Evolutionary conservation across 2,113 vertebrate genomes (phyloP), one percentile per base, ranked within the genome.

Genomic region (Mesoclemmys tuberculata): DNA sequence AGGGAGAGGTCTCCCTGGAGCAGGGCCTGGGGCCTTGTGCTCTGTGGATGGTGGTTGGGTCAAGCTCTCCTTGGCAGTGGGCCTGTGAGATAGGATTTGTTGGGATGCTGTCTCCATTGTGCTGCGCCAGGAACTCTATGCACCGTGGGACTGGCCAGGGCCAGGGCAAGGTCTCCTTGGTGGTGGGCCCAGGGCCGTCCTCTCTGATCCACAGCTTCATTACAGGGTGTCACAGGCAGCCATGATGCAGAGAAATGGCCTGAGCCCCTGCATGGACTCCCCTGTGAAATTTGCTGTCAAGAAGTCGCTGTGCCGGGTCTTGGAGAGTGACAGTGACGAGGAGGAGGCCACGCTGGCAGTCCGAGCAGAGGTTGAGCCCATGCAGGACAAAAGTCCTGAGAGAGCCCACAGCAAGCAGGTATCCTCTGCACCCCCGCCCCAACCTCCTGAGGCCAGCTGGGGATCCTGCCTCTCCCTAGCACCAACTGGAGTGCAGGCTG

Each of bases 201-300:
- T 56, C 48, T 31, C 61, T 85, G 71, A 58, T 6, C 22, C 19
- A 14, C 80, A 31, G 26, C 41, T 22, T 51, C n/a, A 26, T 85
- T 85, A 44, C 41, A 89, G 86, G 75, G 56, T 85, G 71, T 35
- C 52, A 52, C 46, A 61, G 52, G 12, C 71, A 35, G 41, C 51
- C 4, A 38, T n/a, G 44, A 99, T 99, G 93, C 98, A 98, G 82
- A 97, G 98, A 95, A 99, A 99, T 27, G 97, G 98, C 31, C 95
- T 91, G 27, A 64, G 88, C 5, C 46, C 90, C 0, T 84, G 74
- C 8, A 92, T 77, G 2, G 98, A 99, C 27, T 99, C 98, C 1
- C 98, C 98, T 2, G 64, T 98, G 79, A 99, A 98, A 94, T 98
- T 98, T 80, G 93, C 93, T 0, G 80, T 89, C 44, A 98, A 98